These are phyloP conservation scores for Elachura formosa DNA, from an alignment of 2,113 vertebrate genomes.

Conservation along the genomic window DNA sequence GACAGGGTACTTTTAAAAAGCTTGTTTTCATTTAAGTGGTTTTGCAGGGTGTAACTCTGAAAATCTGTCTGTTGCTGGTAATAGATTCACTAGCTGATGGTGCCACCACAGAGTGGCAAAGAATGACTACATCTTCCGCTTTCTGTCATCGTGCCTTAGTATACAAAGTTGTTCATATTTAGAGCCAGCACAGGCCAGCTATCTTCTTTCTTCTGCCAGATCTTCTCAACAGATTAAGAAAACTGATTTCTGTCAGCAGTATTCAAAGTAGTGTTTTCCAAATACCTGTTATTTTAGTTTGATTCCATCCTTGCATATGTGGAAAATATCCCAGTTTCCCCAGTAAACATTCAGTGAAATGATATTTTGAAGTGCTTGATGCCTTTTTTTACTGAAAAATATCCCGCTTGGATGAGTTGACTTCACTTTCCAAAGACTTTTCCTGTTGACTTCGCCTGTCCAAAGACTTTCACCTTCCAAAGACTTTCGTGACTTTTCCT, in stretches of 20 bases:
- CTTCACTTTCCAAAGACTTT: neutral
- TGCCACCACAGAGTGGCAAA: neutral
- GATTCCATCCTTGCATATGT: neutral
- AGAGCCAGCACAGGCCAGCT: neutral
- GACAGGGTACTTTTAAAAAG: neutral
- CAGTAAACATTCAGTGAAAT: neutral
- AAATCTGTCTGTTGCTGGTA: neutral
- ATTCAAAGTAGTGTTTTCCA: neutral
- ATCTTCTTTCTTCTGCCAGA: neutral
- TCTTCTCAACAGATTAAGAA: neutral
- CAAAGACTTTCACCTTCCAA: neutral
- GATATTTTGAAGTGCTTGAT: neutral
- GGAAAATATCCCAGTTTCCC: neutral
- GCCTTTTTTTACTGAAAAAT: neutral
- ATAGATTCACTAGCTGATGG: neutral
- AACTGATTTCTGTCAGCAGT: neutral
- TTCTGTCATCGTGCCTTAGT: neutral
- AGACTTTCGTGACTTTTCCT: neutral
- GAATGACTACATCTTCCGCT: neutral
- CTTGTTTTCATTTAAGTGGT: neutral
- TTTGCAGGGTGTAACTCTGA: neutral
- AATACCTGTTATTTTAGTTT: neutral
- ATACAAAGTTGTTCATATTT: neutral
- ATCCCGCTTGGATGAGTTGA: neutral
- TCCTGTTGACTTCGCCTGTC: neutral